phyloP scores from a whole-genome alignment of 2,113 vertebrate species.

The Otus sunia region DNA sequence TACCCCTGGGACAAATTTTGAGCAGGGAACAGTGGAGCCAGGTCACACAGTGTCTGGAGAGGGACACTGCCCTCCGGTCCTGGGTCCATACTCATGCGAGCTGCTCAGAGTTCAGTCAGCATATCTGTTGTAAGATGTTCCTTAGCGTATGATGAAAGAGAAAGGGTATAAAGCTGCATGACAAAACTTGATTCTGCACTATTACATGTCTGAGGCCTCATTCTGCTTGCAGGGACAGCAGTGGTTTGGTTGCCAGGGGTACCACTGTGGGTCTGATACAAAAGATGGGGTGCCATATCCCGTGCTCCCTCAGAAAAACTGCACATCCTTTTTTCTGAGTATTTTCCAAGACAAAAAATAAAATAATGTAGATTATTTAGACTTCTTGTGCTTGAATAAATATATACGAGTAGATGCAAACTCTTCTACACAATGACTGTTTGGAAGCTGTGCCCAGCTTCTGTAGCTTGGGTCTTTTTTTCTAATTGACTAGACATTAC shows the following conservation, averaged over 20 bases:
- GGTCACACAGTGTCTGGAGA: neutral
- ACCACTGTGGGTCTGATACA: neutral
- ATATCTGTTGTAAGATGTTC: neutral
- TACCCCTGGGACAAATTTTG: neutral
- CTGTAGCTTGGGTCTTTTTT: neutral
- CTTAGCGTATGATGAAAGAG: neutral
- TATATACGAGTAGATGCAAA: neutral
- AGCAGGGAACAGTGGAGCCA: fast-evolving
- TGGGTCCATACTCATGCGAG: neutral
- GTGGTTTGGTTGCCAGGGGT: neutral
- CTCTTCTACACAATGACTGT: neutral
- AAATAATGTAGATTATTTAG: neutral
- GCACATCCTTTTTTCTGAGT: neutral
- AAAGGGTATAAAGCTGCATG: neutral
- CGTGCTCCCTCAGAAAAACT: neutral
- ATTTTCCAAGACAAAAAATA: neutral
- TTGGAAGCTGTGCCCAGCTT: neutral
- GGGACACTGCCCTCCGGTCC: fast-evolving
- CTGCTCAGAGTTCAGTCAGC: neutral
- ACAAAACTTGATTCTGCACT: neutral
- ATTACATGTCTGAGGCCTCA: neutral
- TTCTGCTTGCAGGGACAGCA: neutral
- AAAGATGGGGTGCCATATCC: neutral
- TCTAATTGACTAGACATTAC: neutral
- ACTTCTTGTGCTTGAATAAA: neutral